Percentiles rank a stretch among this genome's conserved stretches.
Evolutionary conservation across 2,113 vertebrate species (phyloP).

Genomic region (Cepphus grylle): DNA sequence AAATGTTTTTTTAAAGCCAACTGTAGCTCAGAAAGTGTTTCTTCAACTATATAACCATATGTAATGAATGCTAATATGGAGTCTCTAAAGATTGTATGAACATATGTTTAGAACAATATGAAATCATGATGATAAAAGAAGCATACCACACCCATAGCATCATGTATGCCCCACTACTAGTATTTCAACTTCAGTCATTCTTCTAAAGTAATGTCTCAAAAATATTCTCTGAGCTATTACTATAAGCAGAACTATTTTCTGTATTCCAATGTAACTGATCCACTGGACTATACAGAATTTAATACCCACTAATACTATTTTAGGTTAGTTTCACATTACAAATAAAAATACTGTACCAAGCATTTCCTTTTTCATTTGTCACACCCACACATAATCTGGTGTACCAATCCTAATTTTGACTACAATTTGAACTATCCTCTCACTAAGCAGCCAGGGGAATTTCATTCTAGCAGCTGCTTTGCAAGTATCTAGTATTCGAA

Average conservation of each 20-base stretch:
- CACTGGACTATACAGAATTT: not conserved
- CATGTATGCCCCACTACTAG: not conserved
- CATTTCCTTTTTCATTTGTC: not conserved
- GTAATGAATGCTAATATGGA: not conserved
- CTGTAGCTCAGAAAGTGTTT: not conserved
- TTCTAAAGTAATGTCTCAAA: not conserved
- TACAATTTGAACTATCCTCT: slow-evolving; percentile 26
- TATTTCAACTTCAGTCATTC: slow-evolving; percentile 4
- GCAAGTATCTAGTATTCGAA: not conserved
- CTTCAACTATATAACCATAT: not conserved
- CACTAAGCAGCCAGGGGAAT: not conserved
- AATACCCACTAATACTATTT: slow-evolving; percentile 28
- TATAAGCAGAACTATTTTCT: slow-evolving; percentile 28
- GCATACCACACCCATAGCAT: not conserved
- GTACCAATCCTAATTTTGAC: slow-evolving; percentile 37
- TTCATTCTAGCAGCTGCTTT: slow-evolving; percentile 31
- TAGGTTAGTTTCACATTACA: slow-evolving; percentile 28
- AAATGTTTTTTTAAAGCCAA: not conserved
- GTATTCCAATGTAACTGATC: slow-evolving; percentile 28
- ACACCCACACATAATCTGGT: slow-evolving; percentile 14
- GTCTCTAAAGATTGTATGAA: not conserved
- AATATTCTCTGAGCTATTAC: not conserved
- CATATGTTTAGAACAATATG: not conserved
- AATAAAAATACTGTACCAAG: slow-evolving; percentile 24
- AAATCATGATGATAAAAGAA: not conserved